Percentiles rank a stretch among this genome's conserved stretches.
phyloP scores from a whole-genome alignment of 2,113 vertebrate species.

The Willisornis vidua region DNA sequence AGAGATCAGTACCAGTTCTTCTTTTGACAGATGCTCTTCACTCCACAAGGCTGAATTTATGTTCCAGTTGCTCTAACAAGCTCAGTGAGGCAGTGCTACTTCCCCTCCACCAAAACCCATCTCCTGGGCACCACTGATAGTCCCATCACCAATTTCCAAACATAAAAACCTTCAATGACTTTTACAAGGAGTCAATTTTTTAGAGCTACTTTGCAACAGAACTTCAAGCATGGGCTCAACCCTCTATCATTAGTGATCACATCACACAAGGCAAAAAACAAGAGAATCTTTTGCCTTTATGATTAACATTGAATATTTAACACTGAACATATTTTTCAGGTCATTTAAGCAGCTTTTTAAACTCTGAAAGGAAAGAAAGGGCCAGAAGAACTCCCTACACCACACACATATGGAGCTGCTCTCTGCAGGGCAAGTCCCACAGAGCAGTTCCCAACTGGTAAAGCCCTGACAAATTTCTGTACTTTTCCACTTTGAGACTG shows the following conservation, averaged over 20 bases:
- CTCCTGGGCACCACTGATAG: not conserved
- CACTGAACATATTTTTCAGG: not conserved
- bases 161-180: not conserved
- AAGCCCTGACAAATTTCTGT: not conserved
- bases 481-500: slow-evolving; percentile 59
- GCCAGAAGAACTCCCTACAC: not conserved
- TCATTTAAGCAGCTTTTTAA: not conserved
- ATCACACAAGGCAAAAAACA: not conserved
- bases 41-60: not conserved
- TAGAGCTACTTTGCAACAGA: not conserved
- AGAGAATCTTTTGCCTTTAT: not conserved
- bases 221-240: not conserved
- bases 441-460: not conserved
- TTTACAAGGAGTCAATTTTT: not conserved
- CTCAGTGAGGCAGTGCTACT: not conserved
- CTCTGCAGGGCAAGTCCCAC: not conserved
- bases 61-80: not conserved
- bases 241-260: not conserved
- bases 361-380: not conserved
- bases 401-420: not conserved
- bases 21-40: not conserved
- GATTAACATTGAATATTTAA: not conserved
- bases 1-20: not conserved
- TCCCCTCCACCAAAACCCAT: not conserved
- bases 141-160: not conserved